A percentile compares a stretch with the other conserved stretches of the same genome.
Conservation (phyloP, 2,797 vertebrate genomes). For the Pangasius macronema region DNA sequence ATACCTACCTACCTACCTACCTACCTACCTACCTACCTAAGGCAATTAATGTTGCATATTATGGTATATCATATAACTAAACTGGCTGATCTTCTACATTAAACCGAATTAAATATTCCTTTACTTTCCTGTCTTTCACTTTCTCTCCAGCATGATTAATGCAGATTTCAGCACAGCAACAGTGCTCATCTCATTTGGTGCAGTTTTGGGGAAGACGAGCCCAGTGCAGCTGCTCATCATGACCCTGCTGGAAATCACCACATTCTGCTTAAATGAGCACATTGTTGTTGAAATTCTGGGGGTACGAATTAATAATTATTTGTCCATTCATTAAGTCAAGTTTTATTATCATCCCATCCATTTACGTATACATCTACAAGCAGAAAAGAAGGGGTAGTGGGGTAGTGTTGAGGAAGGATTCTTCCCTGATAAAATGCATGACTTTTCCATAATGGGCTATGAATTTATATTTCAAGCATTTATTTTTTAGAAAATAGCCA, state of each 20-base stretch:
- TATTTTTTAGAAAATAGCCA: background rate
- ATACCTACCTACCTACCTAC: no score
- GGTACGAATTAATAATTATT: constrained; percentile 65
- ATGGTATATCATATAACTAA: background rate
- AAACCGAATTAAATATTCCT: background rate
- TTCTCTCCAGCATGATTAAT: constrained; percentile 84
- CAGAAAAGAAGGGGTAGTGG: background rate
- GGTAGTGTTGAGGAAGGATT: background rate
- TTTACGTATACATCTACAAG: background rate
- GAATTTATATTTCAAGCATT: background rate
- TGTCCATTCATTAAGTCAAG: background rate
- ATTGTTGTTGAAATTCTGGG: constrained; percentile 67
- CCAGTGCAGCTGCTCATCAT: constrained; percentile 92
- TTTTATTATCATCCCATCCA: background rate
- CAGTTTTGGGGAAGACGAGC: constrained; percentile 92
- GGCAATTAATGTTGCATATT: background rate
- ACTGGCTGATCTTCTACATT: background rate
- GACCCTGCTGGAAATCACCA: constrained; percentile 87
- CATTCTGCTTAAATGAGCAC: constrained; percentile 87
- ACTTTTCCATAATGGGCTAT: background rate
- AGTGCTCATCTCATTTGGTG: constrained; percentile 96
- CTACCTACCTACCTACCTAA: no score
- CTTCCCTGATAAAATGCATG: background rate
- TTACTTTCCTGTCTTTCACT: background rate
- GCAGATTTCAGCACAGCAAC: constrained; percentile 96